phyloP scores from a whole-genome alignment of 1,140 invertebrate species.

The Lordiphosa collinella region DNA sequence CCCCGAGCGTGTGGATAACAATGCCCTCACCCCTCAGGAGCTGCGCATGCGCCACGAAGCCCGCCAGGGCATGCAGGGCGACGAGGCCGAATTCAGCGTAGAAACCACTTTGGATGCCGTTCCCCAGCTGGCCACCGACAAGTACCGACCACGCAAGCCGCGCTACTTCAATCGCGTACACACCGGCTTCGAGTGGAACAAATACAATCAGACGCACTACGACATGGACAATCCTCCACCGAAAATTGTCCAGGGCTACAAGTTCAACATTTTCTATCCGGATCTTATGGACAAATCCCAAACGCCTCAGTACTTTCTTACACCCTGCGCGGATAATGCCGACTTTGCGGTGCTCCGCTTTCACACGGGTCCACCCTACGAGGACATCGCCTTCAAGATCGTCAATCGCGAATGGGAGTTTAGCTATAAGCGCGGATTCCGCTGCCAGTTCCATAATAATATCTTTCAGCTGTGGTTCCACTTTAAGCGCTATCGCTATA shows the following conservation, averaged over 20 bases:
- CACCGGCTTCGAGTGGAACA: conserved; percentile 99
- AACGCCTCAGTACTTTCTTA: conserved; percentile 96
- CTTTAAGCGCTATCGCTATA: conserved; percentile 98
- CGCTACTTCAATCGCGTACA: conserved; percentile 98
- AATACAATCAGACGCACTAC: conserved; percentile 99
- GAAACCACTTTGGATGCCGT: conserved; percentile 92
- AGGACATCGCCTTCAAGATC: conserved; percentile 99
- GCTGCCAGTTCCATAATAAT: conserved; percentile 99
- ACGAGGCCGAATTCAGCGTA: conserved; percentile 95
- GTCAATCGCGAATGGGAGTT: conserved; percentile 99
- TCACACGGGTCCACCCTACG: conserved; percentile 98
- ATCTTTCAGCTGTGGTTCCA: conserved; percentile 99
- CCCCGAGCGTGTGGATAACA: conserved; percentile 39
- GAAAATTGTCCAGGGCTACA: conserved; percentile 99
- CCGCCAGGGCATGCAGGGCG: conserved; percentile 91
- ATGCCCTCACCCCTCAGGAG: conserved; percentile 80
- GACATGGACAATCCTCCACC: conserved; percentile 99
- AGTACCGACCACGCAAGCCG: conserved; percentile 98
- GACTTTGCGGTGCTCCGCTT: conserved; percentile 98
- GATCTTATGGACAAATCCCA: conserved; percentile 97
- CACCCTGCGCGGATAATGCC: conserved; percentile 92
- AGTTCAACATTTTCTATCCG: conserved; percentile 99
- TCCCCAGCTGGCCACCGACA: conserved; percentile 98
- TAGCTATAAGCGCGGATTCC: conserved; percentile 98
- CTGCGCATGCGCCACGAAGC: conserved; percentile 88